These are phyloP conservation scores for Potamilus streckersoni DNA, from an alignment of 1,140 invertebrate species.

Conservation along the genomic window DNA sequence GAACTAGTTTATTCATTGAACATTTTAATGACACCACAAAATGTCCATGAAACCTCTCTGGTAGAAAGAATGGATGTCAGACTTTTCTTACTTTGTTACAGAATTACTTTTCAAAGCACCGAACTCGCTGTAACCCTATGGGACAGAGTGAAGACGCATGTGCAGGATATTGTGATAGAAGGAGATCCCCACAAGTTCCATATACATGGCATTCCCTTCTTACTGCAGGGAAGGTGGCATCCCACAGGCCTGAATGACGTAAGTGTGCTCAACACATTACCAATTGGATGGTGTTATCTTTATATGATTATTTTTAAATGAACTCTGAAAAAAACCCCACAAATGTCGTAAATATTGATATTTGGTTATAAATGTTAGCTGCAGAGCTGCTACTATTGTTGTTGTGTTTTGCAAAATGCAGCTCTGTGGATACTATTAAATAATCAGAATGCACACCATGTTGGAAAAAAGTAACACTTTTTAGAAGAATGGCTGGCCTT, in stretches of 20 bases:
- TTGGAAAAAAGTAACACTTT: too few relatives aligned
- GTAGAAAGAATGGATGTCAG: background rate
- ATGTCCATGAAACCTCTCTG: background rate
- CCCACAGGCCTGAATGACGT: slow-evolving; percentile 41
- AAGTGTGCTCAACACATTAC: slow-evolving; percentile 2
- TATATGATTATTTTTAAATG: too few relatives aligned
- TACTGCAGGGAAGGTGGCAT: slow-evolving; percentile 45
- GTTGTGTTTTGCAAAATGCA: too few relatives aligned
- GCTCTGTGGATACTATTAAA: too few relatives aligned
- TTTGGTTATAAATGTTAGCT: too few relatives aligned
- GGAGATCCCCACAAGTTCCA: slow-evolving; percentile 39
- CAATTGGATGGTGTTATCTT: too few relatives aligned
- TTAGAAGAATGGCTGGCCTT: too few relatives aligned
- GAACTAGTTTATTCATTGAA: background rate
- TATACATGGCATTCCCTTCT: slow-evolving; percentile 35
- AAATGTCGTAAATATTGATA: too few relatives aligned
- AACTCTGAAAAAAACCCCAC: too few relatives aligned
- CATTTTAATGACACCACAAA: background rate
- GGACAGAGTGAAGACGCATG: slow-evolving; percentile 29
- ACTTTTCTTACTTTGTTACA: slow-evolving; percentile 10
- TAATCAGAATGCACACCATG: too few relatives aligned
- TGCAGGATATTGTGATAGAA: slow-evolving; percentile 35
- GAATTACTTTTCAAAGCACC: slow-evolving; percentile 37
- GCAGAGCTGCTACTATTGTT: too few relatives aligned
- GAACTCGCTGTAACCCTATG: slow-evolving; percentile 33